phyloP scores from a whole-genome alignment of 2,797 vertebrate genomes.

The Pangasius macronema region DNA sequence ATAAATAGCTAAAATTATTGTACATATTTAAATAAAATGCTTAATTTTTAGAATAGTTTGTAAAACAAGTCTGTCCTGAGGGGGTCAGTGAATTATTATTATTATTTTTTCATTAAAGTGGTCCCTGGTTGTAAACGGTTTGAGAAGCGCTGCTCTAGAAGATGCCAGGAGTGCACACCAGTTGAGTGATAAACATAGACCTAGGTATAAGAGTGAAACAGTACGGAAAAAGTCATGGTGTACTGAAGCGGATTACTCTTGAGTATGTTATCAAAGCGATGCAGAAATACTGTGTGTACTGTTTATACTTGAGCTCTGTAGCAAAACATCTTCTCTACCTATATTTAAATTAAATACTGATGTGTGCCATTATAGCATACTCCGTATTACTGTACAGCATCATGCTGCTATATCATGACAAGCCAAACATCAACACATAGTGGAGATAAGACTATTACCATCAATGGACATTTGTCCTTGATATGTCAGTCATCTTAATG shows the following conservation, averaged over 20 bases:
- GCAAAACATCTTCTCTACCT: neutral
- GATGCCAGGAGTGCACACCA: neutral
- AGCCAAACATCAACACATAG: neutral
- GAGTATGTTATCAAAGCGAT: neutral
- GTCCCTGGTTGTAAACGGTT: neutral
- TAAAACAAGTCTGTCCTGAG: neutral
- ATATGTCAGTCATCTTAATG: neutral
- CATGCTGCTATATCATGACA: neutral
- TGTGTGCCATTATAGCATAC: neutral
- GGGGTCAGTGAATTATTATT: neutral
- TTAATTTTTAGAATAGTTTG: neutral
- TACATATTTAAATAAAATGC: neutral
- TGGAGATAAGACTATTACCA: neutral
- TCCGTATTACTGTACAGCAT: neutral
- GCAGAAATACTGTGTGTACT: neutral
- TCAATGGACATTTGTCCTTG: neutral
- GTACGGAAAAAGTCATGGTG: constrained; percentile 15
- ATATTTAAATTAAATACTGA: neutral
- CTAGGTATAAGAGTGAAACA: neutral
- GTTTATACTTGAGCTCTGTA: neutral
- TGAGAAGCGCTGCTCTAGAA: neutral
- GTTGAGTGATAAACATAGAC: neutral
- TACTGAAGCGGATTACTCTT: constrained; percentile 14
- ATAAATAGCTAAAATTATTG: neutral
- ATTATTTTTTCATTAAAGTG: neutral